Evolutionary conservation across 2,888 invertebrate species (phyloP).

Genomic region (Eilema caniola): DNA sequence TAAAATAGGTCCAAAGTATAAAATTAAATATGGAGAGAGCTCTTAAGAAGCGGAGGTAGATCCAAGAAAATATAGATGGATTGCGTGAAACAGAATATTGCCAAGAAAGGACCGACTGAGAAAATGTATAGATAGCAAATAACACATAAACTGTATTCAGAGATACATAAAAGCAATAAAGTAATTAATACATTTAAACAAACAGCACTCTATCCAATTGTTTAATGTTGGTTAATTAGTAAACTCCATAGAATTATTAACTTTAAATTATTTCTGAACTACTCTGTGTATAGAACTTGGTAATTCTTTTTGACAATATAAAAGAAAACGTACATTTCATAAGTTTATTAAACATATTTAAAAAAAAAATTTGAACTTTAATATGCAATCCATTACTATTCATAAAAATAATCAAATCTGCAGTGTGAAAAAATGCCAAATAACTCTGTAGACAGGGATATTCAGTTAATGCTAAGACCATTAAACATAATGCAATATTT

Average conservation of each 20-base stretch:
- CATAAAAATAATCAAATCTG: not conserved
- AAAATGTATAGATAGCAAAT: too few species aligned
- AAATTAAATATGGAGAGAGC: too few species aligned
- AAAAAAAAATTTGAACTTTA: not conserved
- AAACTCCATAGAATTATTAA: too few species aligned
- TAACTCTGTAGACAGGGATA: constrained; percentile 34
- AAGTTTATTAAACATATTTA: too few species aligned
- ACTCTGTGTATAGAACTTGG: not conserved
- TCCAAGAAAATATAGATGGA: too few species aligned
- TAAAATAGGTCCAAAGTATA: too few species aligned
- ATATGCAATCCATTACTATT: not conserved
- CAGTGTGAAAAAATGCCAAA: not conserved
- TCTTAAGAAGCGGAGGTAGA: too few species aligned
- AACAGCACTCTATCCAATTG: not conserved
- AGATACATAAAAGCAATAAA: not conserved
- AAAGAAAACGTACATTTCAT: not conserved
- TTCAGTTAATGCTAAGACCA: constrained; percentile 37
- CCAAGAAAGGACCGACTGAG: too few species aligned
- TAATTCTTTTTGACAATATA: not conserved
- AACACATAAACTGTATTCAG: too few species aligned
- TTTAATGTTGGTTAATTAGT: not conserved
- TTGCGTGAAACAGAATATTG: too few species aligned
- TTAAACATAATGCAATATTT: constrained; percentile 36
- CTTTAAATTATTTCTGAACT: not conserved
- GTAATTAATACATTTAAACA: not conserved